Evolutionary conservation across 2,797 vertebrate genomes (phyloP).

Genomic region (Enteromius mattozi): DNA sequence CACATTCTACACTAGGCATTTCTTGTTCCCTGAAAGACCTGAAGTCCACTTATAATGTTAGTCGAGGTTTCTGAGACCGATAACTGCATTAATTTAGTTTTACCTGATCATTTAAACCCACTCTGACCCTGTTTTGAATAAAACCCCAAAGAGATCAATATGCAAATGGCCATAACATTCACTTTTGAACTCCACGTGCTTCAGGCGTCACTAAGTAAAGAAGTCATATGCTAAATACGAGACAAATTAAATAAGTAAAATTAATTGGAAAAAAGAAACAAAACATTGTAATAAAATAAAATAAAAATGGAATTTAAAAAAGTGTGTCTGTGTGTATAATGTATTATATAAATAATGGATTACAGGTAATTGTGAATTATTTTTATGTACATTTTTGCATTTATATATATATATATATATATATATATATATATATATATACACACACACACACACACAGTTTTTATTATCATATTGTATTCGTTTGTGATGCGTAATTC

Average conservation of each 20-base stretch:
- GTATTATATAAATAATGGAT: too few species aligned
- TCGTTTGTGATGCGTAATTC: neutral
- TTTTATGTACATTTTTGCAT: too few species aligned
- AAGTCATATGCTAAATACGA: neutral
- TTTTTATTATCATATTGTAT: neutral
- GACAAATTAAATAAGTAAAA: neutral
- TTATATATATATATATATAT: too few species aligned
- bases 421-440: too few species aligned
- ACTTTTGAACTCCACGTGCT: neutral
- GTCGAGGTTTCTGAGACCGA: neutral
- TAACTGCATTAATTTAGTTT: neutral
- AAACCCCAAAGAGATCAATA: neutral
- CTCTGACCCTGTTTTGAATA: neutral
- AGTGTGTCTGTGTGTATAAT: too few species aligned
- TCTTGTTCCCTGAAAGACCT: neutral
- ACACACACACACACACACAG: too few species aligned
- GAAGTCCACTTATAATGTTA: neutral
- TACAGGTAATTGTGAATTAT: too few species aligned
- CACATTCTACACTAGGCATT: neutral
- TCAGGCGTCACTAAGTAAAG: neutral
- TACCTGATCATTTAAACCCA: constrained; percentile 12
- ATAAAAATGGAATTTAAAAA: too few species aligned
- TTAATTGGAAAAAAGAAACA: too few species aligned
- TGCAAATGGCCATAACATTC: neutral
- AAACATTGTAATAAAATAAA: too few species aligned